These are phyloP conservation scores for Mirounga angustirostris DNA, from an alignment of 2,113 vertebrate species.

Conservation along the genomic window DNA sequence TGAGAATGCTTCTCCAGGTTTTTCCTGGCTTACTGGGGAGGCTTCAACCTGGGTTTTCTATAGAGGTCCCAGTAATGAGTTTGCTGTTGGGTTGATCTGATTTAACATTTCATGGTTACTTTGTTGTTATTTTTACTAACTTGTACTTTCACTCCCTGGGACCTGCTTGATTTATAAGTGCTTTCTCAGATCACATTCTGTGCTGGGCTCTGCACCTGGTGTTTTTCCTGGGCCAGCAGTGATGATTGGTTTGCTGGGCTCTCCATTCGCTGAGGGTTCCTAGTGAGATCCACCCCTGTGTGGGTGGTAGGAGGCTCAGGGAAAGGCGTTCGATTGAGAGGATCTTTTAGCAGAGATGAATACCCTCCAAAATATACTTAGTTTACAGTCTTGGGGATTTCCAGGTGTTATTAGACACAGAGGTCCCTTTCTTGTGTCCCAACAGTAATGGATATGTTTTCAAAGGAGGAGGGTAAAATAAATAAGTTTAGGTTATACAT, in stretches of 20 bases:
- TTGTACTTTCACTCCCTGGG: constrained; percentile 62
- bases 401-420: constrained; percentile 67
- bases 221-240: neutral
- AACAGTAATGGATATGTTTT: constrained; percentile 54
- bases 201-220: constrained; percentile 62
- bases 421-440: constrained; percentile 36
- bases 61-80: constrained; percentile 10
- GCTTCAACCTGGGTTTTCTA: neutral
- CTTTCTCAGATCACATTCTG: constrained; percentile 28
- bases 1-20: neutral
- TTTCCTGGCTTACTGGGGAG: neutral
- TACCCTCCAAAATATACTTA: constrained; percentile 36
- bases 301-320: constrained; percentile 48
- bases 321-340: neutral
- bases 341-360: constrained; percentile 64
- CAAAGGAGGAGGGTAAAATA: constrained; percentile 61
- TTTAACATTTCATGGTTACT: constrained; percentile 38
- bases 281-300: neutral
- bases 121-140: constrained; percentile 59
- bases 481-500: constrained; percentile 45
- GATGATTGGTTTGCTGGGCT: constrained; percentile 12
- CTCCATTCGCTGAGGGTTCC: constrained; percentile 57
- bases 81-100: constrained; percentile 19
- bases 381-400: constrained; percentile 44
- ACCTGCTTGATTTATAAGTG: constrained; percentile 67